Percentiles rank a stretch among this genome's conserved stretches.
phyloP scores from a whole-genome alignment of 2,113 vertebrate genomes.

The Lates calcarifer region DNA sequence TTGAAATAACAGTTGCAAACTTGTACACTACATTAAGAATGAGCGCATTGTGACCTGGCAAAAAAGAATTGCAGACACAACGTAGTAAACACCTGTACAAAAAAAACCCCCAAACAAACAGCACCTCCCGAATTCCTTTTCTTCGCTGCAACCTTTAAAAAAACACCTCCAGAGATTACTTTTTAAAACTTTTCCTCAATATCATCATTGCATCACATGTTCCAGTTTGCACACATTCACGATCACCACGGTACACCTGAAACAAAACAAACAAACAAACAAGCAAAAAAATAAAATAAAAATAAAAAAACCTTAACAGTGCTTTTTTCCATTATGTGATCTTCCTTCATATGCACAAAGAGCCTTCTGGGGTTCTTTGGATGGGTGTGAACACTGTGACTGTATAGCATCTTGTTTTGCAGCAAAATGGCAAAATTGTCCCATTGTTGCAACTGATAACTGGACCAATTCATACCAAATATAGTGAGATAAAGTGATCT shows the following conservation, averaged over 20 bases:
- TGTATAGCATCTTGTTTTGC: neutral
- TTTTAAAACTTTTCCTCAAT: constrained; percentile 25
- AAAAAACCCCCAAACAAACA: too few relatives aligned
- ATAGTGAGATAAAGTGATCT: constrained; percentile 31
- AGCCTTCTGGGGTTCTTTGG: constrained; percentile 46
- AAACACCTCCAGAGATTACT: constrained; percentile 38
- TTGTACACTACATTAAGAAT: constrained; percentile 50
- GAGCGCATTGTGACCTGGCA: constrained; percentile 41
- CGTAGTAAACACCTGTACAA: constrained; percentile 66
- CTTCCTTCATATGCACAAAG: constrained; percentile 56
- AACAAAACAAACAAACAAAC: constrained; percentile 3
- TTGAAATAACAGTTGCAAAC: constrained; percentile 50
- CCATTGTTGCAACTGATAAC: constrained; percentile 6
- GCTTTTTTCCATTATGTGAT: constrained; percentile 27
- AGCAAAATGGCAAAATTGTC: neutral
- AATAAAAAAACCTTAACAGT: constrained; percentile 6
- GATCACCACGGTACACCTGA: constrained; percentile 45
- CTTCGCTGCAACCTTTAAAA: constrained; percentile 5
- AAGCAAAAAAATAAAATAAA: too few relatives aligned
- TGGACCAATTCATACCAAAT: neutral
- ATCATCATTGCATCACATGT: constrained; percentile 47
- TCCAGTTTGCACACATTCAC: constrained; percentile 72
- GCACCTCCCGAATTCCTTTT: constrained; percentile 13
- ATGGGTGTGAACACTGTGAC: constrained; percentile 21
- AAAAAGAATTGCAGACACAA: constrained; percentile 29